A percentile compares a stretch with the other conserved stretches of the same genome.
phyloP scores from a whole-genome alignment of 2,888 invertebrate species.

The Lithophane ornitopus region DNA sequence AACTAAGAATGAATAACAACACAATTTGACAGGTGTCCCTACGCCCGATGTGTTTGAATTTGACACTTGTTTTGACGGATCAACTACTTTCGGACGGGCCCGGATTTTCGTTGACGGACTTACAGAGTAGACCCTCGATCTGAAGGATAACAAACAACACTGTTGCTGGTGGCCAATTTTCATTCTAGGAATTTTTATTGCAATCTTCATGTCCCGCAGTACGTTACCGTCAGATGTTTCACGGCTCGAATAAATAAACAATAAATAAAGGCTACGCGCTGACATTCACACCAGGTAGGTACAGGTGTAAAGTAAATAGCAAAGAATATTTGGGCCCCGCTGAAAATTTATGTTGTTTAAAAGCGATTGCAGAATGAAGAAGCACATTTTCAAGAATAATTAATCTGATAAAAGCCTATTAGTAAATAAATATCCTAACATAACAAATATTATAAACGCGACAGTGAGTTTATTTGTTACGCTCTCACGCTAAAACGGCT shows the following conservation, averaged over 20 bases:
- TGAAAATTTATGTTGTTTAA: not conserved
- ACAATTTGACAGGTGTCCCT: too few species aligned
- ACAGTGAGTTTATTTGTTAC: too few species aligned
- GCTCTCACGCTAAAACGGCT: too few species aligned
- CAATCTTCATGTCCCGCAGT: not conserved
- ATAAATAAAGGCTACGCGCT: conserved; percentile 37
- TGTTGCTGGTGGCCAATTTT: not conserved
- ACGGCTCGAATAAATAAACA: conserved; percentile 37
- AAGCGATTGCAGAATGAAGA: not conserved
- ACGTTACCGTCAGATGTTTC: conserved; percentile 24
- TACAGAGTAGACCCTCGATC: too few species aligned
- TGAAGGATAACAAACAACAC: not conserved
- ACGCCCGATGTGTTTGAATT: too few species aligned
- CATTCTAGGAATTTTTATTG: conserved; percentile 4
- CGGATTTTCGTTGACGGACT: too few species aligned
- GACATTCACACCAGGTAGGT: conserved; percentile 6
- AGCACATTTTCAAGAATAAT: not conserved
- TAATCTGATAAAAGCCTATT: not conserved
- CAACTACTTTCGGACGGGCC: too few species aligned
- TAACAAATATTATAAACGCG: too few species aligned
- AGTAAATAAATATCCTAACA: too few species aligned
- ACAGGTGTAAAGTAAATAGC: not conserved
- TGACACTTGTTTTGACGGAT: too few species aligned
- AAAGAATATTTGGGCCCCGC: too few species aligned
- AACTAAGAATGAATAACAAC: too few species aligned